These are phyloP conservation scores for Nyctereutes procyonoides DNA, from an alignment of 2,113 vertebrate genomes.

Conservation along the genomic window DNA sequence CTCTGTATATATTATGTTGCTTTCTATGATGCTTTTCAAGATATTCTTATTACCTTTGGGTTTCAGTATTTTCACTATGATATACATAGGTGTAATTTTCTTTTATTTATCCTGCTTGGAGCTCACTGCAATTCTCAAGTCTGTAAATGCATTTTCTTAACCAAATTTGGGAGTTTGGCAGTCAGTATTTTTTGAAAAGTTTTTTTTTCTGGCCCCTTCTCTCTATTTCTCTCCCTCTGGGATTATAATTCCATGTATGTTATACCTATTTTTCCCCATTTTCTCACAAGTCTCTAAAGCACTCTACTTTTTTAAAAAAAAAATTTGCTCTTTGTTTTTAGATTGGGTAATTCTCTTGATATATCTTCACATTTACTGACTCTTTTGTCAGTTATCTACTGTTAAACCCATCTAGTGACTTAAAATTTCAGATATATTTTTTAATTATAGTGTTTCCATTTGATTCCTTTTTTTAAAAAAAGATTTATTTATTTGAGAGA, in stretches of 20 bases:
- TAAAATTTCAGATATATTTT: conserved; percentile 32
- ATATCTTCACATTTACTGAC: not conserved
- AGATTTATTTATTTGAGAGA: too few species aligned
- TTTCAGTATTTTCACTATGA: not conserved
- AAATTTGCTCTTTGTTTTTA: not conserved
- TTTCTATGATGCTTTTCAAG: conserved; percentile 10
- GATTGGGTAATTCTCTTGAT: not conserved
- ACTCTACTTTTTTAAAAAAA: not conserved
- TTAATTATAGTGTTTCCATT: conserved; percentile 27
- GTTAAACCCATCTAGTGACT: not conserved
- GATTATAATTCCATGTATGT: not conserved
- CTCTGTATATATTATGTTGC: not conserved
- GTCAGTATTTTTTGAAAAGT: not conserved
- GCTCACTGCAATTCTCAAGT: not conserved
- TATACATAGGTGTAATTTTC: not conserved
- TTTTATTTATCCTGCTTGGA: not conserved
- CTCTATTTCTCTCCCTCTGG: not conserved
- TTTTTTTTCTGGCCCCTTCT: not conserved
- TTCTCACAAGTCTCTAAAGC: not conserved
- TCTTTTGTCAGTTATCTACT: not conserved
- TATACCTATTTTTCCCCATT: not conserved
- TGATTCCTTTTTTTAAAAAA: not conserved
- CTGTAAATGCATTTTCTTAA: not conserved
- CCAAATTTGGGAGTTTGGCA: not conserved
- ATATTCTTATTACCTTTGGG: conserved; percentile 9